These are phyloP conservation scores for Tricholaema leucomelas DNA, from an alignment of 2,113 vertebrate species.

Conservation along the genomic window DNA sequence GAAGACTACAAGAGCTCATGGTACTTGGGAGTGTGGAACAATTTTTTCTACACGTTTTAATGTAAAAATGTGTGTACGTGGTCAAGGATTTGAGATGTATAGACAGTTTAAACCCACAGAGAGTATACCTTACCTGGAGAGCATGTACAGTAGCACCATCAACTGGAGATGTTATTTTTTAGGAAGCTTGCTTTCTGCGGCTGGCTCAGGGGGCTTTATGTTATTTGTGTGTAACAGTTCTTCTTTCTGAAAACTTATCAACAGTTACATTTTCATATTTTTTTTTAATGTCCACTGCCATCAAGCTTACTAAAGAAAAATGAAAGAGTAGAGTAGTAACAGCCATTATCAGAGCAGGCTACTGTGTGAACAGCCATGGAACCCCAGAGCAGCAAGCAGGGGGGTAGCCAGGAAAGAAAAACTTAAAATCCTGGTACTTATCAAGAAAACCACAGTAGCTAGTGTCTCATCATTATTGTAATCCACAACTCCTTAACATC, in stretches of 20 bases:
- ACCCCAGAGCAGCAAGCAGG: background rate
- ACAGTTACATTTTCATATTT: background rate
- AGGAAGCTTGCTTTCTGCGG: background rate
- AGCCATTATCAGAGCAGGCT: background rate
- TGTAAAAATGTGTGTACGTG: background rate
- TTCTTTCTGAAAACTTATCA: background rate
- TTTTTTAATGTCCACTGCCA: background rate
- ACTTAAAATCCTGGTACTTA: background rate
- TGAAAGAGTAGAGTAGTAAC: background rate
- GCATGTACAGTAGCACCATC: background rate
- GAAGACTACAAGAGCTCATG: background rate
- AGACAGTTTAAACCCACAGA: background rate
- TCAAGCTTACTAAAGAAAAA: background rate
- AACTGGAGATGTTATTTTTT: background rate
- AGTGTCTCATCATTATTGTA: background rate
- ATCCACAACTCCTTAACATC: background rate
- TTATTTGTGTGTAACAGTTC: background rate
- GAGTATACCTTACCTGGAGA: background rate
- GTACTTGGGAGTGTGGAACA: background rate
- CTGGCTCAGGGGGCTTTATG: background rate
- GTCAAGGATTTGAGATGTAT: background rate
- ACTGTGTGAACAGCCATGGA: background rate
- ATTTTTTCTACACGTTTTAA: background rate
- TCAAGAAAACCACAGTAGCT: background rate
- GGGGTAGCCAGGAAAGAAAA: background rate